phyloP scores from a whole-genome alignment of 2,888 invertebrate genomes.

The Campoplex nolae region DNA sequence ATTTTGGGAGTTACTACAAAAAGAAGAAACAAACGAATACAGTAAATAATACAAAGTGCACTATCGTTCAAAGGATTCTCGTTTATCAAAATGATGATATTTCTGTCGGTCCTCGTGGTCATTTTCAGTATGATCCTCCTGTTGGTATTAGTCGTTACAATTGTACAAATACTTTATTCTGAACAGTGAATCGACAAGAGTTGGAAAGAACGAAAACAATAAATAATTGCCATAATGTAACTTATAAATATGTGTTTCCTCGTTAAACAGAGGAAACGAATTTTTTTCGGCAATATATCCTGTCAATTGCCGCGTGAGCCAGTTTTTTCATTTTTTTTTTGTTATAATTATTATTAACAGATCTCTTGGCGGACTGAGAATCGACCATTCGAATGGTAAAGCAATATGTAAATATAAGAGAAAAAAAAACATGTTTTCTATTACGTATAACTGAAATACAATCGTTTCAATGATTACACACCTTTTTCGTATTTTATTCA shows the following conservation, averaged over 20 bases:
- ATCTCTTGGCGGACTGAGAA: constrained; percentile 38
- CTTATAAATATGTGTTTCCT: constrained; percentile 60
- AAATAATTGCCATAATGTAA: constrained; percentile 57
- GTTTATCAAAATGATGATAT: constrained; percentile 63
- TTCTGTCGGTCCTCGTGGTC: constrained; percentile 56
- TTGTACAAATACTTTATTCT: constrained; percentile 13
- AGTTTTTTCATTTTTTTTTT: constrained; percentile 42
- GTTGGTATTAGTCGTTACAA: constrained; percentile 53
- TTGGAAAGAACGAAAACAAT: constrained; percentile 7
- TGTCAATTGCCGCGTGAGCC: constrained; percentile 12
- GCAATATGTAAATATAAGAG: constrained; percentile 70
- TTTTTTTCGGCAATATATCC: constrained; percentile 33
- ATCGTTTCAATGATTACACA: constrained; percentile 26
- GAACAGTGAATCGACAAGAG: background rate
- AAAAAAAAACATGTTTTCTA: constrained; percentile 63
- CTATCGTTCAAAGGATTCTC: constrained; percentile 12
- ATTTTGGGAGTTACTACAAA: constrained; percentile 41
- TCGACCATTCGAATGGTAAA: constrained; percentile 53
- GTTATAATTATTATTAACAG: background rate
- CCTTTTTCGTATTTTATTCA: background rate
- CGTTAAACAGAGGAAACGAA: constrained; percentile 22
- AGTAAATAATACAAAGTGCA: constrained; percentile 38
- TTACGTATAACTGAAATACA: constrained; percentile 49
- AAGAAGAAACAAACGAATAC: constrained; percentile 18
- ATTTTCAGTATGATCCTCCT: constrained; percentile 60